Base-by-base conservation (phyloP, 2,113 vertebrate species). In the Narcine bancroftii region DNA sequence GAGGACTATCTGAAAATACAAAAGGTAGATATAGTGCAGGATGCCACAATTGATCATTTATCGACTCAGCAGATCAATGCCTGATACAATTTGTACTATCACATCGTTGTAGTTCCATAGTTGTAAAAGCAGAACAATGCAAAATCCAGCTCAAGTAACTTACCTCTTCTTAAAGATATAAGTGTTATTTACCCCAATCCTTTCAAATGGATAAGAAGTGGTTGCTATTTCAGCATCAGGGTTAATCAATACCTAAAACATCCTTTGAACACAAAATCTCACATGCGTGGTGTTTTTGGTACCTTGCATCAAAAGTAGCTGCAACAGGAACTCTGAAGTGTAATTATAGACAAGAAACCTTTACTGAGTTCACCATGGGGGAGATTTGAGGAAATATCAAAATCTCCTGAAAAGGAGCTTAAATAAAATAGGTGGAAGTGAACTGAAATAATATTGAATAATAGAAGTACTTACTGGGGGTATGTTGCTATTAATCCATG, bases 401-500 rank as follows among this genome's bases (percentile, higher is more conserved):
- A 60, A 26, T 5, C 6, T 36, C 81, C 53, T 60, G 17, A 60
- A 87, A 60, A 60, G 17, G 15, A 36, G 4, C 81, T 36, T 33
- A 10, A 7, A 21, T 60, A 87, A 56, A 21, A 7, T 26, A 89
- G 21, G 21, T 42, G 85, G 0, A 69, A 91, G 60, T 47, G 26
- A 45, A 65, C 1, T 33, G 65, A 71, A 83, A 50, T 2, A 50
- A 83, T 39, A 75, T 75, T 75, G 15, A 39, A 87, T 60, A 42
- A 29, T 24, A 47, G 29, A 91, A 47, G 53, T 81, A 96, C 96
- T 95, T 95, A 99, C 98, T 93, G 98, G 97, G 93, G 99, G 99
- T 93, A 99, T 97, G 6, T 99, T 99, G 95, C 98, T 98, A 93
- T 97, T 97, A 93, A 99, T 97, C 99, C 99, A 99, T 93, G 98